Evolutionary conservation across 2,888 invertebrate genomes (phyloP).

Genomic region (Drosophila prostipennis): DNA sequence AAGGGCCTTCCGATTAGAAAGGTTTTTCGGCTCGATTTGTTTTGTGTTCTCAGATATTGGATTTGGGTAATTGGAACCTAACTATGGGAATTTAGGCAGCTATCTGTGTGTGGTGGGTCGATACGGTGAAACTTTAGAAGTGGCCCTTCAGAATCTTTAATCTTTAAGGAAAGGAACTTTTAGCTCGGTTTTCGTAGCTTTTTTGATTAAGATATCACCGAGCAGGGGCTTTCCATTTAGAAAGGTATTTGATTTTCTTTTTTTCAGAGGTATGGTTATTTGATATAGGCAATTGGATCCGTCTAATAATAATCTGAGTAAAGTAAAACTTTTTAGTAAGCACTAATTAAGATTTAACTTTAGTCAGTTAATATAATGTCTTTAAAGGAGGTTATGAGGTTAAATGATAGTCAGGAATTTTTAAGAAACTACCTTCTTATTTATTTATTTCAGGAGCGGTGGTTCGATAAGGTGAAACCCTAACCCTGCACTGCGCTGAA

Average conservation of each 20-base stretch:
- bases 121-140: constrained; percentile 48
- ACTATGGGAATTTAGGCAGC: constrained; percentile 41
- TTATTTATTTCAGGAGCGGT: not conserved
- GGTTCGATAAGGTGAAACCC: constrained; percentile 33
- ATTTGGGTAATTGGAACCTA: constrained; percentile 39
- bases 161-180: not conserved
- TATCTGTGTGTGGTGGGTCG: constrained; percentile 31
- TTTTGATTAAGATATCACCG: not conserved
- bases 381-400: no score
- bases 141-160: not conserved
- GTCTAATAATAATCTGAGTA: no score
- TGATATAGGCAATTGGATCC: not conserved
- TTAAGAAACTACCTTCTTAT: no score
- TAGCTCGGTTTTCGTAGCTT: not conserved
- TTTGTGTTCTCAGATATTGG: constrained; percentile 5
- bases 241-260: not conserved
- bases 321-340: no score
- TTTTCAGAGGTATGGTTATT: not conserved
- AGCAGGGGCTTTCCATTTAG: not conserved
- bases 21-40: constrained; percentile 16
- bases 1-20: constrained; percentile 41
- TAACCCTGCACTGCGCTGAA: constrained; percentile 18
- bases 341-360: no score
- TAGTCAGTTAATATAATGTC: no score
- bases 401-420: no score